Base-by-base conservation (phyloP, 2,888 invertebrate genomes). In the Spatulosminthurus flaviceps region DNA sequence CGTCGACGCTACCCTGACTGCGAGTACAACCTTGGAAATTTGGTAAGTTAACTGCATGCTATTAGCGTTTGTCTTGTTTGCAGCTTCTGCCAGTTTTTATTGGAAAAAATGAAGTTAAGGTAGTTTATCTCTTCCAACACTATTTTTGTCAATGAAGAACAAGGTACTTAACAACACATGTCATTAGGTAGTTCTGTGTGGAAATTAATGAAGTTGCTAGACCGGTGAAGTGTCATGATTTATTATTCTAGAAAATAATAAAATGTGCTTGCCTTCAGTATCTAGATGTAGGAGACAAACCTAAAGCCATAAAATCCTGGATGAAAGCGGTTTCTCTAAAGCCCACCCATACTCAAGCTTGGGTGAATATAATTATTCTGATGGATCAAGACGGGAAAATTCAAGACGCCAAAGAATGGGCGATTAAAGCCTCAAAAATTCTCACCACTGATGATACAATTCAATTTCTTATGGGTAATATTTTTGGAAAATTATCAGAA, bases 11-110 rank as follows among this genome's bases (percentile, higher is more conserved):
- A 97, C 88, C 94, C 97, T 0, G 96, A 97, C 87, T 97, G 97
- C 87, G 93, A 92, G 86, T 98, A 96, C 87, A 98, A 98, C 88
- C 90, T 98, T 85, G 98, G 98, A 66, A 96, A 97, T 88, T 89
- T 98, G 91, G 95, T 95, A 89, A 86, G 86, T 84, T 51, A 19
- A 73, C 22, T 51, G 51, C 16, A 51, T 16, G n/a, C 1, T 19
- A 19, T 13, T 41, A 41, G 16, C 16, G 16, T 19, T 51, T 51
- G n/a, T 19, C 16, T 51, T n/a, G n/a, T 2, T 19, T 11, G 51
- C 16, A 51, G n/a, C 5, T 7, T 34, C 4, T 34, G 9, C n/a
- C 1, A 51, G 51, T 51, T 51, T 4, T n/a, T 19, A 2, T n/a
- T 19, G 16, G 51, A 11, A 1, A 51, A 51, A 51, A 9, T 51